Percentiles rank a stretch among this genome's conserved stretches.
Evolutionary conservation across 1,140 invertebrate species (phyloP).

Genomic region (Dendrolimus kikuchii): DNA sequence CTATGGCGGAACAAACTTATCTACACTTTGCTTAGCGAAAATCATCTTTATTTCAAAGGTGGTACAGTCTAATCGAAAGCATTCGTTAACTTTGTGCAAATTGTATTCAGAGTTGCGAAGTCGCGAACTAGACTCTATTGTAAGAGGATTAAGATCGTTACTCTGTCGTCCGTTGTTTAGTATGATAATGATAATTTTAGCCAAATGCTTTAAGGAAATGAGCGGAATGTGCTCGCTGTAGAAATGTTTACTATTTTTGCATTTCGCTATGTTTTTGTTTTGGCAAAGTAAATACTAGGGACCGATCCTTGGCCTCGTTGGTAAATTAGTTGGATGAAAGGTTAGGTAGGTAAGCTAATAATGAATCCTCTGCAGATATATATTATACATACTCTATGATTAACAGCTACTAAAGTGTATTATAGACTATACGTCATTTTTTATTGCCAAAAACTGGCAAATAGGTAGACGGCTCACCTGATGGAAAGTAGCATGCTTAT

Average conservation of each 20-base stretch:
- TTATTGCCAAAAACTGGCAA: too few relatives aligned
- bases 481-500: too few relatives aligned
- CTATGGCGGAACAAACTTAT: constrained; percentile 7
- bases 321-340: constrained; percentile 2
- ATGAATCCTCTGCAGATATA: too few relatives aligned
- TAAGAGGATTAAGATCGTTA: too few relatives aligned
- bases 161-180: constrained; percentile 3
- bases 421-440: too few relatives aligned
- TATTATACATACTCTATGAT: too few relatives aligned
- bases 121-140: neutral
- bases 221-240: constrained; percentile 35
- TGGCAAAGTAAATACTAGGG: constrained; percentile 13
- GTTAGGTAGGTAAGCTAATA: neutral
- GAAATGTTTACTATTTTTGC: constrained; percentile 30
- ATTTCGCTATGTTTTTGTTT: constrained; percentile 11
- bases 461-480: too few relatives aligned
- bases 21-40: neutral
- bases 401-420: neutral
- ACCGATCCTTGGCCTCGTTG: neutral
- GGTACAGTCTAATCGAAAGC: neutral
- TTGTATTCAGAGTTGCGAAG: constrained; percentile 3
- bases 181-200: constrained; percentile 54
- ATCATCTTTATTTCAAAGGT: neutral
- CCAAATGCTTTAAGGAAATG: constrained; percentile 57
- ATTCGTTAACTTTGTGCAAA: neutral